Evolutionary conservation across 2,113 vertebrate species (phyloP).

Genomic region (Micromys minutus): DNA sequence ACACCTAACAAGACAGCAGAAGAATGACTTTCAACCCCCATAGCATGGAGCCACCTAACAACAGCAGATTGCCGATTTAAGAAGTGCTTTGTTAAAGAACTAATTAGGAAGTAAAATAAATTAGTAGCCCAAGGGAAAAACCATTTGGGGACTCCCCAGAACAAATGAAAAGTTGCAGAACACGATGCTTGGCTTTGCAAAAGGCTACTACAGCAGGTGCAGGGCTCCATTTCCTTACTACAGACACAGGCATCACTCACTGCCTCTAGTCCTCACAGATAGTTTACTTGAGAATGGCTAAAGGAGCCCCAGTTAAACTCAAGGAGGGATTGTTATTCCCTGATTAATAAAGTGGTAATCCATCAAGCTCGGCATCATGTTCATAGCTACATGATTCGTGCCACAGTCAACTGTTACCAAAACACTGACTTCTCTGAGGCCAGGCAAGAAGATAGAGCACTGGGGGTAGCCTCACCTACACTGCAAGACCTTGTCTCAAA

Average conservation of each 20-base stretch:
- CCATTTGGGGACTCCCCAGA: neutral
- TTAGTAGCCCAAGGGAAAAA: constrained; percentile 16
- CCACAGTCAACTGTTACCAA: constrained; percentile 19
- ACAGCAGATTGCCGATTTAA: neutral
- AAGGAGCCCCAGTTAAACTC: neutral
- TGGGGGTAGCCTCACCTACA: neutral
- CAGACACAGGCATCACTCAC: neutral
- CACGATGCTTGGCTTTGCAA: neutral
- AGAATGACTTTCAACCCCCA: neutral
- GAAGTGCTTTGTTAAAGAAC: constrained; percentile 22
- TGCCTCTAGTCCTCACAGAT: neutral
- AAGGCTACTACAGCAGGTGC: neutral
- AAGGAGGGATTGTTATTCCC: neutral
- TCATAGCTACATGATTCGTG: neutral
- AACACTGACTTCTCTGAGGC: neutral
- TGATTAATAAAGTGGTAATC: neutral
- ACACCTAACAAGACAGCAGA: constrained; percentile 34
- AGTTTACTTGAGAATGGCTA: neutral
- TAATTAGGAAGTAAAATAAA: neutral
- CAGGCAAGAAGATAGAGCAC: neutral
- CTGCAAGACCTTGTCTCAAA: neutral
- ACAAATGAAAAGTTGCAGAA: constrained; percentile 17
- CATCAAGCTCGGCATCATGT: neutral
- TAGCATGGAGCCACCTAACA: neutral
- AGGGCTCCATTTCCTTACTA: neutral